Percentiles rank a stretch among this genome's conserved stretches.
Conservation (phyloP, 2,113 vertebrate genomes). For the Calidris pygmaea region DNA sequence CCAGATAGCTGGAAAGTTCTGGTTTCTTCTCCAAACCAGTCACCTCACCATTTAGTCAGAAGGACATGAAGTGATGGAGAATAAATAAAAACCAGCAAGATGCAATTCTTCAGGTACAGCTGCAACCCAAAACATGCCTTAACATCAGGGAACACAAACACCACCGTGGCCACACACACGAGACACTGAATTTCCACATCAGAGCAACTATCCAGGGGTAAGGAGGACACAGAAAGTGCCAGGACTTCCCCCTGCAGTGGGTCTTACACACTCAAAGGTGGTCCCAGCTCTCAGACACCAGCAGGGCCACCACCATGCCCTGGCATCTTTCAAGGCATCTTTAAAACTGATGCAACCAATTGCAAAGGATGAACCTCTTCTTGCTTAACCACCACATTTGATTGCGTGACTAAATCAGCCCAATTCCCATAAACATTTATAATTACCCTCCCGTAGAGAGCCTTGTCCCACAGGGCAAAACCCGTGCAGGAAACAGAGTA, state of each 20-base stretch:
- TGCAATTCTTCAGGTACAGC: not conserved
- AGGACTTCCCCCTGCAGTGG: not conserved
- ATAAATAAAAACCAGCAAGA: not conserved
- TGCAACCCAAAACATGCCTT: not conserved
- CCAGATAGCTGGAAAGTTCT: not conserved
- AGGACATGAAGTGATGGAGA: not conserved
- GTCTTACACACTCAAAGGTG: not conserved
- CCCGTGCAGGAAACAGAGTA: not conserved
- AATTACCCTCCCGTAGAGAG: not conserved
- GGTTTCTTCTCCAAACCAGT: not conserved
- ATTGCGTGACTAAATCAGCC: not conserved
- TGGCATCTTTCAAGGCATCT: not conserved
- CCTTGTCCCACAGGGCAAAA: not conserved
- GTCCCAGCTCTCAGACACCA: rapidly evolving
- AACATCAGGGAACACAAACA: not conserved
- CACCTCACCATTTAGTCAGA: not conserved
- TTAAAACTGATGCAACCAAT: not conserved
- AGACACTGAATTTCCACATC: not conserved
- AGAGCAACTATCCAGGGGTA: not conserved
- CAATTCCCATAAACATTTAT: not conserved
- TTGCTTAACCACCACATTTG: not conserved
- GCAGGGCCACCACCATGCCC: not conserved
- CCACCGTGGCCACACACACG: not conserved
- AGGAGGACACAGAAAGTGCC: not conserved
- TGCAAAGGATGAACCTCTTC: not conserved